Evolutionary conservation across 2,113 vertebrate species (phyloP).

Genomic region (Mirza zaza): DNA sequence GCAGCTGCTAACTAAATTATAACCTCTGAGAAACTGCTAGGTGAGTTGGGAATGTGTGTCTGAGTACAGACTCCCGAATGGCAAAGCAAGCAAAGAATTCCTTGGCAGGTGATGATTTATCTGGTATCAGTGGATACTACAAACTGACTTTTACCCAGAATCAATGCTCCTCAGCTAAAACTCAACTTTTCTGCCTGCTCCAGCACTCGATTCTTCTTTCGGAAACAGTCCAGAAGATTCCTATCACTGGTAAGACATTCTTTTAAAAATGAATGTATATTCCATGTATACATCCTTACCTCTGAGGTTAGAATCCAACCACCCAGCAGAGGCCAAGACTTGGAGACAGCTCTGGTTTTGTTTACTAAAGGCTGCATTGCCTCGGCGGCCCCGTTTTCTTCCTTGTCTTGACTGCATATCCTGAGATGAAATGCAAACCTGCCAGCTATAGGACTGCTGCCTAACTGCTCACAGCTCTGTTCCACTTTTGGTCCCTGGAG

Average conservation of each 20-base stretch:
- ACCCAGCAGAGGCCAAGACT: background rate
- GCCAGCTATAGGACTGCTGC: background rate
- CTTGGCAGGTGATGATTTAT: background rate
- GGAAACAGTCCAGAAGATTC: slow-evolving; percentile 1
- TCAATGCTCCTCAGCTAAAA: slow-evolving; percentile 4
- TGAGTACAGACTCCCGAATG: background rate
- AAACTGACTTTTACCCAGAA: background rate
- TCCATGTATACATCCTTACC: background rate
- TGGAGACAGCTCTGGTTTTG: background rate
- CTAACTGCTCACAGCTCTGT: background rate
- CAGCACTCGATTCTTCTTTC: slow-evolving; percentile 6
- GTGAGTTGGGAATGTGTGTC: background rate
- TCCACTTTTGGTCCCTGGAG: background rate
- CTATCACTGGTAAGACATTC: background rate
- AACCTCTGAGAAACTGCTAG: background rate
- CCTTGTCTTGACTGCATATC: background rate
- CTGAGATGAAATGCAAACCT: background rate
- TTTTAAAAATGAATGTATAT: background rate
- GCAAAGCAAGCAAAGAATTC: background rate
- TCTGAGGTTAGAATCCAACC: background rate
- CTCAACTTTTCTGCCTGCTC: background rate
- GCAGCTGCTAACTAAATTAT: background rate
- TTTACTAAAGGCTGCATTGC: background rate
- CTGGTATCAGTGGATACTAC: background rate
- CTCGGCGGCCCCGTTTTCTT: background rate